Percentiles rank a stretch among this genome's conserved stretches.
phyloP scores from a whole-genome alignment of 2,113 vertebrate genomes.

The Haplochromis burtoni region DNA sequence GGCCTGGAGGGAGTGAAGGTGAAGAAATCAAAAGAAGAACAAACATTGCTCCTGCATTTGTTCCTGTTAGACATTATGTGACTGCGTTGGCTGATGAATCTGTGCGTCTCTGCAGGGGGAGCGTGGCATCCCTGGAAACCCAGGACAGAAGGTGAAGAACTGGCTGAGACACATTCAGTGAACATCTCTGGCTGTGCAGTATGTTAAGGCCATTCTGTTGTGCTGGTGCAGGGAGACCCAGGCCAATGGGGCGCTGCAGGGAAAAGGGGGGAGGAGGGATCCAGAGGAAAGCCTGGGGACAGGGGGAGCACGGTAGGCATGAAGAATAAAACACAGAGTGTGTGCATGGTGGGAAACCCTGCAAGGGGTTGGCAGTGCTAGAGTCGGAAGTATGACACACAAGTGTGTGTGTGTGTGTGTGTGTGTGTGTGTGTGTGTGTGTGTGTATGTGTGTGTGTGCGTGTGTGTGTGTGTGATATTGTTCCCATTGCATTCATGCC shows the following conservation, averaged over 20 bases:
- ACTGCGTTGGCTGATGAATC: neutral
- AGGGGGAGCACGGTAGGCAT: constrained; percentile 35
- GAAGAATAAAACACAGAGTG: neutral
- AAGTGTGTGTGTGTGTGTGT: neutral
- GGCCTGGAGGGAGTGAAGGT: constrained; percentile 16
- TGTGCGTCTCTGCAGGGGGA: neutral
- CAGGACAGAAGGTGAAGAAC: constrained; percentile 35
- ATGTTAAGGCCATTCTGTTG: neutral
- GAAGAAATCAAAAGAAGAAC: neutral
- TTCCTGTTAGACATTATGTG: neutral
- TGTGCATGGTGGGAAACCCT: neutral
- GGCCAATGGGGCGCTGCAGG: constrained; percentile 15
- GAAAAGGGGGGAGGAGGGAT: constrained; percentile 16
- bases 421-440: neutral
- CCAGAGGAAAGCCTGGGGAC: constrained; percentile 36
- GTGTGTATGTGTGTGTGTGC: rapidly evolving
- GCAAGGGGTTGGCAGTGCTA: neutral
- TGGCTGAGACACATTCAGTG: neutral
- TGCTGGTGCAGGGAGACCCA: constrained; percentile 23
- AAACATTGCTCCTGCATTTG: neutral
- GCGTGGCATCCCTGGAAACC: neutral
- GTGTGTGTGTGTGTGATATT: neutral
- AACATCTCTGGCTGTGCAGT: neutral
- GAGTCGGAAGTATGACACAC: neutral
- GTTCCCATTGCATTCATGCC: neutral